A percentile compares a stretch with the other conserved stretches of the same genome.
Evolutionary conservation across 2,113 vertebrate genomes (phyloP).

Genomic region (Chaetodon auriga): DNA sequence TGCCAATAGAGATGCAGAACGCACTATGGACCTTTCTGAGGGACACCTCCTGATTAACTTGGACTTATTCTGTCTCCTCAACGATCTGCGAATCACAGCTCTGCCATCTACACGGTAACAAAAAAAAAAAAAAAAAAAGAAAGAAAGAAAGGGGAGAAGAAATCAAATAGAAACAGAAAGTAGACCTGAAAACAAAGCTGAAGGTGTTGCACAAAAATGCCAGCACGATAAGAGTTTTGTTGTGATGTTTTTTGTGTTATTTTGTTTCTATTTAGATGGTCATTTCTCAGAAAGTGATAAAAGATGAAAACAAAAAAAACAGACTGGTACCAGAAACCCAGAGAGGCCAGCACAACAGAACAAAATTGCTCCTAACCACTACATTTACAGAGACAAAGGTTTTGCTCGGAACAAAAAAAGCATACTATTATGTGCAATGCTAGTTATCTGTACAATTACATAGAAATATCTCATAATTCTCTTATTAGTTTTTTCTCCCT

Average conservation of each 20-base stretch:
- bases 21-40: slow-evolving; percentile 72
- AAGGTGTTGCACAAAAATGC: slow-evolving; percentile 81
- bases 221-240: slow-evolving; percentile 78
- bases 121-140: slow-evolving; percentile 56
- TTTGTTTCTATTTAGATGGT: slow-evolving; percentile 63
- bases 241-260: slow-evolving; percentile 72
- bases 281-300: slow-evolving; percentile 62
- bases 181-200: slow-evolving; percentile 81
- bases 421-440: slow-evolving; percentile 96
- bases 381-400: slow-evolving; percentile 95
- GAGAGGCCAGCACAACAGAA: slow-evolving; percentile 94
- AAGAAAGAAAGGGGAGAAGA: not conserved
- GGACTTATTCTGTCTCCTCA: slow-evolving; percentile 51
- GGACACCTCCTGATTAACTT: slow-evolving; percentile 60
- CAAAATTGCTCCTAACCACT: slow-evolving; percentile 89
- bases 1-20: slow-evolving; percentile 60
- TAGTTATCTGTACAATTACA: slow-evolving; percentile 99
- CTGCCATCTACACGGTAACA: slow-evolving; percentile 83
- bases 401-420: slow-evolving; percentile 91
- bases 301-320: slow-evolving; percentile 62
- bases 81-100: slow-evolving; percentile 73
- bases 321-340: slow-evolving; percentile 90
- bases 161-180: slow-evolving; percentile 79
- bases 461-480: slow-evolving; percentile 95
- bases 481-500: slow-evolving; percentile 90